Evolutionary conservation across 2,113 vertebrate species (phyloP), one percentile per base, ranked within the genome.

Genomic region (Thomomys bottae): DNA sequence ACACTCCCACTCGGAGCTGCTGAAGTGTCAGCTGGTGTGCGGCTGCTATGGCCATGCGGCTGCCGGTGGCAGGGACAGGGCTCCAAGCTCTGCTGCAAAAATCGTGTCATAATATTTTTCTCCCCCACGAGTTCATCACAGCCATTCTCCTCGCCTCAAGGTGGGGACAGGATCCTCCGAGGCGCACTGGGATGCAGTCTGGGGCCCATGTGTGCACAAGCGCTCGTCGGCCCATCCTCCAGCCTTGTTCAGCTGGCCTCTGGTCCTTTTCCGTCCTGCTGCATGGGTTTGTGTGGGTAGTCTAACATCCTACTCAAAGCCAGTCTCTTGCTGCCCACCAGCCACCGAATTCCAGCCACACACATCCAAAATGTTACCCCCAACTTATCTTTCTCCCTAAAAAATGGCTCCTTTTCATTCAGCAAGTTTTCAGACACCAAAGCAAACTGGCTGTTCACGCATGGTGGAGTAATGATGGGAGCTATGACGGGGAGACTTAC

Each of bases 41-140:
- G 49, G 94, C 81, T 72, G 42, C 92, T 45, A 38, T 78, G 26
- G 68, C 80, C 38, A 57, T 63, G 95, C 88, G 93, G 92, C 94
- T 96, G 72, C 89, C 92, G 67, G 72, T 36, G 28, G 63, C 77
- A 45, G 66, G 6, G 0, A 14, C 32, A 40, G 64, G 14, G 54
- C 84, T 81, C 36, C 5, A 30, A 75, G 42, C 45, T 18, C 59
- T 26, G 28, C 70, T 73, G 78, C 88, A 89, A 75, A 73, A 93
- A 92, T 91, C 94, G 95, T 92, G 95, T 97, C 96, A 94, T 85
- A 96, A 96, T 89, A 92, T 97, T 94, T 95, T 97, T 92, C 90
- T 92, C 91, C 82, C 92, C 93, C 84, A 88, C 86, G 87, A 84
- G 68, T 94, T 97, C 97, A 96, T 96, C 95, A 92, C 3, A 90